phyloP scores from a whole-genome alignment of 2,888 invertebrate species.

The Suillia variegata region DNA sequence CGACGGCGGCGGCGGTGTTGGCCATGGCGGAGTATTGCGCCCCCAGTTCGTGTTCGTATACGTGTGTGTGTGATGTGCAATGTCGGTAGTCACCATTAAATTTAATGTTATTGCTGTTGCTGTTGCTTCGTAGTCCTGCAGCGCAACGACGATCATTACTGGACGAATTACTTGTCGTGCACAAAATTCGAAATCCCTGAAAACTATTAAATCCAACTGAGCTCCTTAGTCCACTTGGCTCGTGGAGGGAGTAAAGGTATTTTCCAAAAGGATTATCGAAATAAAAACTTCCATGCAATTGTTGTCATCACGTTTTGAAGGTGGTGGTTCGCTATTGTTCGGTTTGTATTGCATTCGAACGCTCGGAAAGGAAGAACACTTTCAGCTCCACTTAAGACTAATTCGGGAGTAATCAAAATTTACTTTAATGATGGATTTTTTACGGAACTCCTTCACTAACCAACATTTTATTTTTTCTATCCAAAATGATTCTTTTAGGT shows the following conservation, averaged over 20 bases:
- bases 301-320: constrained; percentile 19
- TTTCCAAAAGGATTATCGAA: constrained; percentile 26
- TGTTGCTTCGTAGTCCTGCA: background rate
- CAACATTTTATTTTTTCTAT: too few relatives aligned
- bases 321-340: too few relatives aligned
- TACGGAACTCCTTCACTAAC: too few relatives aligned
- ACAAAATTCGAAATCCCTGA: background rate
- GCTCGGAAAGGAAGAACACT: too few relatives aligned
- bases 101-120: too few relatives aligned
- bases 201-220: background rate
- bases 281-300: constrained; percentile 19
- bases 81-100: background rate
- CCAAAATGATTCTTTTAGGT: too few relatives aligned
- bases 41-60: background rate
- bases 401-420: too few relatives aligned
- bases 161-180: background rate
- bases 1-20: background rate
- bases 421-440: too few relatives aligned
- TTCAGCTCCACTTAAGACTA: too few relatives aligned
- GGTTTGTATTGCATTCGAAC: too few relatives aligned
- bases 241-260: too few relatives aligned
- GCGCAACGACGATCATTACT: background rate
- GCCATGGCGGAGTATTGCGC: background rate
- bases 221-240: background rate
- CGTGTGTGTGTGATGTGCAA: background rate